Evolutionary conservation across 2,113 vertebrate species (phyloP).

Genomic region (Onychostruthus taczanowskii): DNA sequence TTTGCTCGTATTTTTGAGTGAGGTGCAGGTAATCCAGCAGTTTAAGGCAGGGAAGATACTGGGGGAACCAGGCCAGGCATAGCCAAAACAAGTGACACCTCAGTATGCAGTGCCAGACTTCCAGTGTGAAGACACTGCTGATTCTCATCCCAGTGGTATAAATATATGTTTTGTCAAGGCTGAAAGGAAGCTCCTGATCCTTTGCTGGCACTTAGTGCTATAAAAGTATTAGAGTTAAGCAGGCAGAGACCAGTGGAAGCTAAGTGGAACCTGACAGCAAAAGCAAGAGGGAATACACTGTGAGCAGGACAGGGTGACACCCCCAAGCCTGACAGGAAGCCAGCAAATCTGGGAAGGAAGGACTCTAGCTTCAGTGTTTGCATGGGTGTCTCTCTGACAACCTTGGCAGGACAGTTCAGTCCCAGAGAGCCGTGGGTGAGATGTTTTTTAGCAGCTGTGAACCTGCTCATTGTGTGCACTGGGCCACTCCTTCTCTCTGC

Average conservation of each 20-base stretch:
- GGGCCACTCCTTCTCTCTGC: constrained; percentile 23
- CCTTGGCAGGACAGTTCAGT: background rate
- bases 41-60: background rate
- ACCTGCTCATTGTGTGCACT: constrained; percentile 20
- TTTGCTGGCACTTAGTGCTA: background rate
- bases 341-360: background rate
- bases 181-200: background rate
- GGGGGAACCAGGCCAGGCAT: background rate
- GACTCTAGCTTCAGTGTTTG: background rate
- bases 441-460: constrained; percentile 19
- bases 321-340: background rate
- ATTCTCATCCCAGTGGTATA: background rate
- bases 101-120: background rate
- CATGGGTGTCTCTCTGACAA: background rate
- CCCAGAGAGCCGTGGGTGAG: background rate
- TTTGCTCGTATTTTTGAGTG: background rate
- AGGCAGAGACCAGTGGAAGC: background rate
- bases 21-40: background rate
- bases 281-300: background rate
- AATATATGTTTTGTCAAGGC: background rate
- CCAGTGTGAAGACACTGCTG: background rate
- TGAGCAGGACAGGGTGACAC: background rate
- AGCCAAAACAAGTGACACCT: background rate
- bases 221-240: background rate
- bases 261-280: background rate